Evolutionary conservation across 1,140 invertebrate species (phyloP).

Genomic region (Trissolcus basalis): DNA sequence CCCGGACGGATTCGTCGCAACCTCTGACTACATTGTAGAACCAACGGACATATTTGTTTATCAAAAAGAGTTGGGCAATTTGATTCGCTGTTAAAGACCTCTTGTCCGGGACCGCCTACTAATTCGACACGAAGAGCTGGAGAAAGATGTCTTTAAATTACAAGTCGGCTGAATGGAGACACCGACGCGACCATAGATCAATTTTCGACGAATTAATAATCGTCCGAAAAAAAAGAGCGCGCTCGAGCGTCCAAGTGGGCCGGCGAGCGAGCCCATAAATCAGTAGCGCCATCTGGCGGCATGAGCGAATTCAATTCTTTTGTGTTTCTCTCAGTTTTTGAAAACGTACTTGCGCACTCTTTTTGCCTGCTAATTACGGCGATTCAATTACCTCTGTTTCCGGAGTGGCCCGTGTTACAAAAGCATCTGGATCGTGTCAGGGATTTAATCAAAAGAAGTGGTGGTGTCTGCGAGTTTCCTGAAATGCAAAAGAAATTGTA

Average conservation of each 20-base stretch:
- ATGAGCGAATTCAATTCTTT: conserved; percentile 25
- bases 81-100: conserved; percentile 29
- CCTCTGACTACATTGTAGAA: conserved; percentile 34
- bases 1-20: conserved; percentile 36
- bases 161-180: conserved; percentile 18
- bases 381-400: conserved; percentile 67
- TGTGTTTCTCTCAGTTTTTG: conserved; percentile 60
- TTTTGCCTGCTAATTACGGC: conserved; percentile 71
- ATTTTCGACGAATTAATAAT: conserved; percentile 40
- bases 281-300: conserved; percentile 71
- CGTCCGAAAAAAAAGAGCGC: conserved; percentile 9
- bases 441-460: conserved; percentile 1
- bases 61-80: conserved; percentile 10
- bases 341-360: conserved; percentile 69
- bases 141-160: conserved; percentile 42
- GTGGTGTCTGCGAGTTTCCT: too few relatives aligned
- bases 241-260: conserved; percentile 2
- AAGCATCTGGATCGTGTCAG: conserved; percentile 42
- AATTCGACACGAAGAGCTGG: conserved; percentile 8
- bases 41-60: conserved; percentile 25
- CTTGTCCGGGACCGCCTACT: conserved; percentile 15
- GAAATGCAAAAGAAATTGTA: not conserved
- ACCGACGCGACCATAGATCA: conserved; percentile 20
- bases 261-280: conserved; percentile 64
- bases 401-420: conserved; percentile 44